Percentiles rank a stretch among this genome's conserved stretches.
Evolutionary conservation across 2,797 vertebrate genomes (phyloP).

Genomic region (Cynopterus sphinx): DNA sequence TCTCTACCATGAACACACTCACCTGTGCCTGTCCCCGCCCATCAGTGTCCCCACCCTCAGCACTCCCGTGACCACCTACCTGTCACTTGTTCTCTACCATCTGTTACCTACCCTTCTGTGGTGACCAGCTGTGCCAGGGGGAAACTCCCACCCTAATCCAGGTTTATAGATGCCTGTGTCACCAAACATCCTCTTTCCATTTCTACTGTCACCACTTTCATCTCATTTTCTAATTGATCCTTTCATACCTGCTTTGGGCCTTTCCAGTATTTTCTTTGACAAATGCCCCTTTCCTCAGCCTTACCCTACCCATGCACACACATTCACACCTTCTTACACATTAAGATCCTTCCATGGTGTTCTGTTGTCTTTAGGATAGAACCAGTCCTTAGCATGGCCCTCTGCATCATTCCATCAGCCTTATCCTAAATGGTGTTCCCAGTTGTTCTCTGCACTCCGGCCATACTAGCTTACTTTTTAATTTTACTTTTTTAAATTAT

Average conservation of each 20-base stretch:
- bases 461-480: background rate
- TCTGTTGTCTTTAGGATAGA: background rate
- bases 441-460: background rate
- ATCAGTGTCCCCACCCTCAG: too few relatives aligned
- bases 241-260: background rate
- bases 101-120: background rate
- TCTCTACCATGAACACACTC: background rate
- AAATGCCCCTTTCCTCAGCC: too few relatives aligned
- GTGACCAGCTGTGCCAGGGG: background rate
- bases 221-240: background rate
- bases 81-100: background rate
- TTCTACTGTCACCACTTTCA: background rate
- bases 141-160: background rate
- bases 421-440: background rate
- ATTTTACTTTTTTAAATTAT: background rate
- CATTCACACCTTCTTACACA: fast-evolving
- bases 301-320: fast-evolving
- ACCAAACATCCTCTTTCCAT: background rate
- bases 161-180: background rate
- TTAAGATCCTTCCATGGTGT: background rate
- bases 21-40: background rate
- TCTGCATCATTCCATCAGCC: background rate
- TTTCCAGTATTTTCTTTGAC: background rate
- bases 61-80: background rate
- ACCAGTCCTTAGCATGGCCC: background rate